Conservation (phyloP, 2,113 vertebrate species). For the Chiloscyllium plagiosum region DNA sequence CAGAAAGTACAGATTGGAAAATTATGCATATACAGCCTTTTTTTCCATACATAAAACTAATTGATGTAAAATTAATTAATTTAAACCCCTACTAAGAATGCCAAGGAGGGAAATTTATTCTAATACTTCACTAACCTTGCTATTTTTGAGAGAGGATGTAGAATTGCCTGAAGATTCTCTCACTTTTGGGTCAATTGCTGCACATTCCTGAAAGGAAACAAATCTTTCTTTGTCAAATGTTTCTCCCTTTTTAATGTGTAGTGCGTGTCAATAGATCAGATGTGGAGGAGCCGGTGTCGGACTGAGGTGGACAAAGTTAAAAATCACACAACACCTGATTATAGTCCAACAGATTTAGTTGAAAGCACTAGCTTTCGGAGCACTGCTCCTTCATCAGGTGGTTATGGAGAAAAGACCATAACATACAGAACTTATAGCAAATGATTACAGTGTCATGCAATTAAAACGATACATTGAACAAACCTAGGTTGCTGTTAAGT, state of each 20-base stretch:
- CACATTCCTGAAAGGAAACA: conserved; percentile 15
- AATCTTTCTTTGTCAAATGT: neutral
- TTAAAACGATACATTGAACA: no score
- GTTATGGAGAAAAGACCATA: no score
- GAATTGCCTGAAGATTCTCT: neutral
- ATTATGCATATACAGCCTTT: neutral
- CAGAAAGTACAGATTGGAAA: neutral
- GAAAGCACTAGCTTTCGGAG: no score
- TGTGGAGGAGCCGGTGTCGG: no score
- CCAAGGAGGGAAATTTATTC: neutral
- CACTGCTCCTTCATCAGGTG: no score
- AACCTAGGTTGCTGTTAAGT: no score
- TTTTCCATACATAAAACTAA: neutral
- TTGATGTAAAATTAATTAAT: neutral
- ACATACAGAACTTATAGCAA: no score
- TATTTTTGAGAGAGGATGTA: neutral
- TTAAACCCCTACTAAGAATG: neutral
- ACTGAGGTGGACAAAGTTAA: no score
- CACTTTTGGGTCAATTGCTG: neutral
- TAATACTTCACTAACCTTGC: conserved; percentile 1
- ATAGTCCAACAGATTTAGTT: no score
- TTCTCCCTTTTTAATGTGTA: neutral
- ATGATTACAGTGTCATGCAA: no score
- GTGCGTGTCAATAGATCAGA: neutral
- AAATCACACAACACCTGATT: no score